A percentile compares a stretch with the other conserved stretches of the same genome.
Conservation (phyloP, 2,888 invertebrate species). For the Heterodera filipjevi region DNA sequence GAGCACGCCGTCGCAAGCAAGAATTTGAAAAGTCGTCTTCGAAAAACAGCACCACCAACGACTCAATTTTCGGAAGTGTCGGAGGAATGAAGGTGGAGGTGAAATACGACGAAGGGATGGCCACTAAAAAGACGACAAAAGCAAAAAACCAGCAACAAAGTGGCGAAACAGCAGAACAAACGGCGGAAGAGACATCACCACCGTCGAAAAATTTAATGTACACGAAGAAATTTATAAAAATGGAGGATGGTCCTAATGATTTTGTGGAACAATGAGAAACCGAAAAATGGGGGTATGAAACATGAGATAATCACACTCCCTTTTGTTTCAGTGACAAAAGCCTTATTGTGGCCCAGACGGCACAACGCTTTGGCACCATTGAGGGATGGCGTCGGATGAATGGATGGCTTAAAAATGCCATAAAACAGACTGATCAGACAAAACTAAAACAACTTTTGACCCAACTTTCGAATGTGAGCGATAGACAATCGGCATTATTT, state of each 20-base stretch:
- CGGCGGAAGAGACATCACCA: neutral
- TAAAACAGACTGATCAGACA: conserved; percentile 17
- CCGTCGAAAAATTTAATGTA: neutral
- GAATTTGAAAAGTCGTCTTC: neutral
- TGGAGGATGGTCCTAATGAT: too few species aligned
- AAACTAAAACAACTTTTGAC: conserved; percentile 26
- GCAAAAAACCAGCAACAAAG: too few species aligned
- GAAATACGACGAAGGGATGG: neutral
- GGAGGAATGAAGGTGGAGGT: conserved; percentile 1
- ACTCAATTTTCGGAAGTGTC: neutral
- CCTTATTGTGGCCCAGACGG: conserved; percentile 25
- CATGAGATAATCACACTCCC: neutral
- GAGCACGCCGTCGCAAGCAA: neutral
- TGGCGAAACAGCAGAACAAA: neutral
- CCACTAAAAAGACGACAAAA: neutral
- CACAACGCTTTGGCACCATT: conserved; percentile 28
- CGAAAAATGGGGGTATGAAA: neutral
- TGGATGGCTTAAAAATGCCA: conserved; percentile 29
- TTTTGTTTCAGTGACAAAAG: conserved; percentile 19
- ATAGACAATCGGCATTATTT: neutral
- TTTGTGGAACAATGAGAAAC: too few species aligned
- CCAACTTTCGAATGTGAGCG: conserved; percentile 1
- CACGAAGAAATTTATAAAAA: neutral
- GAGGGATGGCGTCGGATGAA: conserved; percentile 35
- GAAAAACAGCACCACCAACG: neutral